These are phyloP conservation scores for Carassius auratus DNA, from an alignment of 2,113 vertebrate species.

Conservation along the genomic window DNA sequence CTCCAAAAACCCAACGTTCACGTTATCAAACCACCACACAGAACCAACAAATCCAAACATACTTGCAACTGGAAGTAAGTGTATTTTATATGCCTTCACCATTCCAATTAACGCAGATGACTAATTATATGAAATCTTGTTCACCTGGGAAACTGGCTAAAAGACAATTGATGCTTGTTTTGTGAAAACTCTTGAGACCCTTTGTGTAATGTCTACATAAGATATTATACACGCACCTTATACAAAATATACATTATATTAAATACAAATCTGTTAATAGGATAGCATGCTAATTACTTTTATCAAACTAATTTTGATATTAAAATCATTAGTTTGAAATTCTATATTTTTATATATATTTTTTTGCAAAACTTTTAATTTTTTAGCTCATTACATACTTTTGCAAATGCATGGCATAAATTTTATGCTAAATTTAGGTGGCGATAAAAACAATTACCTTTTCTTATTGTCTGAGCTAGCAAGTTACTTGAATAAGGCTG, in stretches of 20 bases:
- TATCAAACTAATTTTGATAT: too few species aligned
- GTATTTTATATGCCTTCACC: neutral
- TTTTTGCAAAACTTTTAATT: too few species aligned
- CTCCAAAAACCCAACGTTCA: neutral
- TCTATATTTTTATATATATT: too few species aligned
- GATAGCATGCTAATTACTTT: too few species aligned
- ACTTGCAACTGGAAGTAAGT: fast-evolving
- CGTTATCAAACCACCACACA: neutral
- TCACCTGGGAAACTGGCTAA: neutral
- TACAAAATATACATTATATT: neutral
- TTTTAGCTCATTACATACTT: too few species aligned
- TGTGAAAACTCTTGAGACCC: neutral
- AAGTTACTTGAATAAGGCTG: too few species aligned
- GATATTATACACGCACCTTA: neutral
- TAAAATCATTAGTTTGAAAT: too few species aligned
- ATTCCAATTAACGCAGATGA: neutral
- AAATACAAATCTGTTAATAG: too few species aligned
- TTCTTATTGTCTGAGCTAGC: too few species aligned
- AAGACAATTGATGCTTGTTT: neutral
- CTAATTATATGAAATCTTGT: neutral
- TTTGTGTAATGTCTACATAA: neutral
- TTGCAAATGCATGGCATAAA: too few species aligned
- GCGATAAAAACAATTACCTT: too few species aligned
- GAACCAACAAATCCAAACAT: neutral
- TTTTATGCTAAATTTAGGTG: too few species aligned